Percentiles rank a stretch among this genome's conserved stretches.
Conservation (phyloP, 2,888 invertebrate genomes). For the Mythimna ferrago region DNA sequence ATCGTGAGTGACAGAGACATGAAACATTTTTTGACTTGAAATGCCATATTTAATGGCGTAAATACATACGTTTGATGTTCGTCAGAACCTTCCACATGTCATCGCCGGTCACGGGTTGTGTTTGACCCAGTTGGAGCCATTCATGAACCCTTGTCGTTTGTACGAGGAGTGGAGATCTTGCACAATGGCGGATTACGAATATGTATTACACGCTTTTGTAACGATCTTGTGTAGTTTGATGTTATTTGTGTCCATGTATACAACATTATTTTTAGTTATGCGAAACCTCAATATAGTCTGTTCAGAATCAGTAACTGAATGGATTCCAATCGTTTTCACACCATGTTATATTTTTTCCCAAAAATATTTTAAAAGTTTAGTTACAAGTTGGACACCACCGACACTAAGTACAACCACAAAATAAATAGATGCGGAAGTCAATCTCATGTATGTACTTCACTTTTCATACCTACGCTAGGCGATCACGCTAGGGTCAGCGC, state of each 20-base stretch:
- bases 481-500: too few species aligned
- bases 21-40: background rate
- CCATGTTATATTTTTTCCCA: too few species aligned
- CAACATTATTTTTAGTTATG: too few species aligned
- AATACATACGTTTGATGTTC: slow-evolving; percentile 11
- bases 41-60: background rate
- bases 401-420: too few species aligned
- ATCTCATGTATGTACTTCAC: too few species aligned
- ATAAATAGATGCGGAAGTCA: too few species aligned
- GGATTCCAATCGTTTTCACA: too few species aligned
- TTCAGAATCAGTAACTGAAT: too few species aligned
- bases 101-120: slow-evolving; percentile 11
- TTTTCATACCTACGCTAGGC: too few species aligned
- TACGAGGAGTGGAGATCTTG: slow-evolving; percentile 19
- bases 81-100: slow-evolving; percentile 6
- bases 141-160: slow-evolving; percentile 32
- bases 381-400: too few species aligned
- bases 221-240: slow-evolving; percentile 12
- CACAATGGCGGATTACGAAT: slow-evolving; percentile 47
- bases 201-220: slow-evolving; percentile 34
- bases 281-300: too few species aligned
- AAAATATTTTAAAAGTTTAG: too few species aligned
- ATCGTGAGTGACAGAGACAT: background rate
- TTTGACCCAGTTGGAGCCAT: slow-evolving; percentile 50
- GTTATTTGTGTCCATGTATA: slow-evolving; percentile 1